Base-by-base conservation (phyloP, 2,888 invertebrate species). In the Diplazon laetatorius region DNA sequence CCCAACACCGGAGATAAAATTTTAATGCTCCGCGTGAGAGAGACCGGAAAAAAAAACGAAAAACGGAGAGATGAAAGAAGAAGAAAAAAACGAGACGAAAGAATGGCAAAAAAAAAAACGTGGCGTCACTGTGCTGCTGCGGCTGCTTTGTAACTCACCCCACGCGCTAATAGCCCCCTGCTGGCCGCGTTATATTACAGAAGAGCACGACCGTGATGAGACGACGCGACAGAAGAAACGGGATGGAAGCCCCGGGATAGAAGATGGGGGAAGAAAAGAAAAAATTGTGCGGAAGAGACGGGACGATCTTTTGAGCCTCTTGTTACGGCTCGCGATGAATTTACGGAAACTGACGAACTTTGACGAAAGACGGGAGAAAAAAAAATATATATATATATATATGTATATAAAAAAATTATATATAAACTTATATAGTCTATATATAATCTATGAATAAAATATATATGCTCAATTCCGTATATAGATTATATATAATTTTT, bases 71-170 rank as follows among this genome's bases (percentile, higher is more conserved):
- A 2, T 4, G 4, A 10, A n/a, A n/a, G n/a, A 42, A 12, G 42
- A 42, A 42, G 42, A 1, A n/a, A 42, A n/a, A 4, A n/a, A n/a
- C 42, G 50, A 39, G 62, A 46, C 62, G 48, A n/a, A n/a, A n/a
- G 4, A 10, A n/a, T 4, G n/a, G n/a, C 42, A n/a, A 42, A 42
- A n/a, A 1, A n/a, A 42, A n/a, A 4, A n/a, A n/a, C 42, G 50
- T 50, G 62, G 55, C 62, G 48, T 25, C 59, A 39, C 72, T 39
- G 37, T 37, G 42, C 5, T 37, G 42, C 5, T 22, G 22, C 14
- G 48, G 57, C 52, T 63, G 44, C 68, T 68, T 68, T 77, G 77
- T 73, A 77, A 77, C 72, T 73, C 60, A 73, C 68, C 63, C 62
- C 46, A 48, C 20, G 9, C 72, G 68, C 68, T 77, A 72, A 77